phyloP scores from a whole-genome alignment of 1,140 invertebrate species.

The Camponotus floridanus region DNA sequence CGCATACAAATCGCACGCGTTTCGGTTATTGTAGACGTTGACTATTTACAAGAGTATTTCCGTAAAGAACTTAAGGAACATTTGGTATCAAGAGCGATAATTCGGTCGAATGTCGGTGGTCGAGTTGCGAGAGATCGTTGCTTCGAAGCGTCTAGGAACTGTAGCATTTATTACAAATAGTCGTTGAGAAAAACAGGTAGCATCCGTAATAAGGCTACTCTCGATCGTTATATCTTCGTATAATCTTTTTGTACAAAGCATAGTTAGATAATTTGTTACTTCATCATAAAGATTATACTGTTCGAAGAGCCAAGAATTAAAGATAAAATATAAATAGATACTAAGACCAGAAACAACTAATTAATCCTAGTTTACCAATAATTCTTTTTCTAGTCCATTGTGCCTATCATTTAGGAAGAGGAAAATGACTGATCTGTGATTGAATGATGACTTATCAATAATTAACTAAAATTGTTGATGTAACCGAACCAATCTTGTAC shows the following conservation, averaged over 20 bases:
- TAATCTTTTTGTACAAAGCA: constrained; percentile 21
- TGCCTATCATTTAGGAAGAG: not conserved
- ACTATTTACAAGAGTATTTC: constrained; percentile 71
- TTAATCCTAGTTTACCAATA: not conserved
- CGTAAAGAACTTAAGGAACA: constrained; percentile 74
- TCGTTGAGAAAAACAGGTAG: constrained; percentile 18
- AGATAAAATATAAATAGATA: not conserved
- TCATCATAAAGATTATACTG: not conserved
- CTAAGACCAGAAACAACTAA: not conserved
- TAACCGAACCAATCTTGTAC: not conserved
- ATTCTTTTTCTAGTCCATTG: not conserved
- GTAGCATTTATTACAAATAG: constrained; percentile 18
- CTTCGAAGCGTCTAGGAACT: constrained; percentile 37
- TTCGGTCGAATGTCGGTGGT: constrained; percentile 66
- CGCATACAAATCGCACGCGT: constrained; percentile 51
- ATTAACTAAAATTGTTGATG: not conserved
- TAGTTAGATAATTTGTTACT: not conserved
- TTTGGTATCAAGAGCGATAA: constrained; percentile 75
- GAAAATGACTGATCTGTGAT: not conserved
- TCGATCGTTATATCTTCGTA: not conserved
- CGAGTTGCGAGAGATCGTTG: constrained; percentile 55
- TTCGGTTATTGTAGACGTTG: constrained; percentile 46
- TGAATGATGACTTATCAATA: not conserved
- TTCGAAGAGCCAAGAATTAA: not conserved
- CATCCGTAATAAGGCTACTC: not conserved